phyloP scores from a whole-genome alignment of 2,113 vertebrate genomes.

The Desmodus rotundus region DNA sequence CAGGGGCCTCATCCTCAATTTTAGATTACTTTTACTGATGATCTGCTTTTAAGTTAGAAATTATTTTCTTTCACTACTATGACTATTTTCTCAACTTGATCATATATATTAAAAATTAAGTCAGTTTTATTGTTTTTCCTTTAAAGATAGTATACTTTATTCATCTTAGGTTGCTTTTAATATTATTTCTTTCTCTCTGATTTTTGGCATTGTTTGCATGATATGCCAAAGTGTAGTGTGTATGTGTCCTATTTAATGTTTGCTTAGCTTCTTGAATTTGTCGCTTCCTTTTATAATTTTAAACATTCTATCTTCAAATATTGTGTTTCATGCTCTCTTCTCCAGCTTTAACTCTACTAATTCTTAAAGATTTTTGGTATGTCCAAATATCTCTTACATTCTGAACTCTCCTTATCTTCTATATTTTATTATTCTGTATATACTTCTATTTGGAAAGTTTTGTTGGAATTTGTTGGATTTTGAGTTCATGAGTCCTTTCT shows the following conservation, averaged over 20 bases:
- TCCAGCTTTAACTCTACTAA: background rate
- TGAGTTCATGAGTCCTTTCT: background rate
- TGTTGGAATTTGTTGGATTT: background rate
- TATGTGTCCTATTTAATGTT: background rate
- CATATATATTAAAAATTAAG: background rate
- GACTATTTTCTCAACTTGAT: background rate
- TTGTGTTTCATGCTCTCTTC: background rate
- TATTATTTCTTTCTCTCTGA: background rate
- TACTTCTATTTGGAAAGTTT: background rate
- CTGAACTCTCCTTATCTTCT: background rate
- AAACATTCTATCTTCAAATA: background rate
- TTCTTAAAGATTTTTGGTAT: background rate
- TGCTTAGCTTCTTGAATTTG: background rate
- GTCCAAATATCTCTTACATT: background rate
- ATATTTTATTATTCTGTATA: background rate
- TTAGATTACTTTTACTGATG: background rate
- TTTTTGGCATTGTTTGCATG: background rate
- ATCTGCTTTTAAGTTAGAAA: background rate
- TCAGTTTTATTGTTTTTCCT: background rate
- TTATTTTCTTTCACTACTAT: background rate
- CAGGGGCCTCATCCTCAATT: background rate
- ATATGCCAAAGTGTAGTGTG: background rate
- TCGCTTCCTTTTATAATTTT: background rate
- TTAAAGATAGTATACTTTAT: background rate
- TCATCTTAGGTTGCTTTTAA: background rate